Evolutionary conservation across 2,888 invertebrate species (phyloP), one percentile per base, ranked within the genome.

Genomic region (Idaea straminata): DNA sequence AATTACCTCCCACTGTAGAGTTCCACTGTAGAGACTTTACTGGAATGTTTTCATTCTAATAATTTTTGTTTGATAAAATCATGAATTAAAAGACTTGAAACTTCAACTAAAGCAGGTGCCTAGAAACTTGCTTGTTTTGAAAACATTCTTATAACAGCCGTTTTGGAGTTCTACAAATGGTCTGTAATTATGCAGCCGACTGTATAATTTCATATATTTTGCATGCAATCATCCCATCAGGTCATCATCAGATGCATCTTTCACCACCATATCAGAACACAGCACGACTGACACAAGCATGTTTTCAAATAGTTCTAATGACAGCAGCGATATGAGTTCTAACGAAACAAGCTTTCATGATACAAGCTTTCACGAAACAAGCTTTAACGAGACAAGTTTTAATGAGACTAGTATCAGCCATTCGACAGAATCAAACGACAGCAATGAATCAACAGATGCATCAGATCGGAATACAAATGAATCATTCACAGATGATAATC

Each of bases 221-320:
- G 0, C 47, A 47, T 47, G 7, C 13, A 7, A 10, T 47, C 47
- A 47, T 47, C 47, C 47, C 47, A 47, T 16, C 59, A 59, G 59
- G 59, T 59, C 59, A 34, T 59, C 25, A 35, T 34, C 47, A 16
- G 63, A 63, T 15, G 81, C 83, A 3, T 82, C 81, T 0, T 89
- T 82, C 74, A 76, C 69, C 1, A 89, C 91, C 0, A 68, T 87
- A 64, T 88, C 88, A 0, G 89, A 86, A 66, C 72, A 84, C 62
- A 88, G 80, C 13, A 91, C 91, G 0, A 75, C 85, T 0, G 91
- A 91, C 64, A 90, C 89, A 0, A 89, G 88, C 59, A 79, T 89
- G 59, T 34, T 13, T 6, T 5, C n/a, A 58, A 15, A 1, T 5
- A 47, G 13, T 47, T 47, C 47, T 58, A 15, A 59, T 16, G 15